Evolutionary conservation across 1,140 invertebrate genomes (phyloP).

Genomic region (Drosophila guanche): DNA sequence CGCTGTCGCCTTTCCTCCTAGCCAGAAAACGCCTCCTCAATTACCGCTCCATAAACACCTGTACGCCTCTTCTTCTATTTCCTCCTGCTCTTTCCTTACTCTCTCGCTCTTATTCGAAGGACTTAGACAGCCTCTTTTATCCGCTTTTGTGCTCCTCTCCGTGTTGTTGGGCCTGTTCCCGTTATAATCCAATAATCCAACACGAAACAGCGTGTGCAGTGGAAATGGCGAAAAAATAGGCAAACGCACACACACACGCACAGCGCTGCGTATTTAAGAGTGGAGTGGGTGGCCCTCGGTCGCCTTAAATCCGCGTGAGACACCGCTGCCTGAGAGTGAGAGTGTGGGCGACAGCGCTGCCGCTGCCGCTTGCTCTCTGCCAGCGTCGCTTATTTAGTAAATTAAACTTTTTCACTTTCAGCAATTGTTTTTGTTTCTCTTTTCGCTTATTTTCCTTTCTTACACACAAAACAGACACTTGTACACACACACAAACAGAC

Average conservation of each 20-base stretch:
- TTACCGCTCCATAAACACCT: no score
- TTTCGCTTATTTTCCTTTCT: constrained; percentile 41
- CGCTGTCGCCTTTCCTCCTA: no score
- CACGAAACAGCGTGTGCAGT: constrained; percentile 75
- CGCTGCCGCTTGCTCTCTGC: background rate
- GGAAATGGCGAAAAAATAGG: constrained; percentile 74
- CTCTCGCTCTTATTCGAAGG: no score
- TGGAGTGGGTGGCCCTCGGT: no score
- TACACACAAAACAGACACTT: constrained; percentile 1
- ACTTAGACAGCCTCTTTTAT: constrained; percentile 44
- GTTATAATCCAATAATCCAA: constrained; percentile 81
- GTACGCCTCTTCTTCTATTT: no score
- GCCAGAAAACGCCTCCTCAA: no score
- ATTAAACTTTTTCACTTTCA: constrained; percentile 80
- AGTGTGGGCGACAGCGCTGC: constrained; percentile 17
- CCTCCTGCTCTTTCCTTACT: no score
- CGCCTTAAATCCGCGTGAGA: no score
- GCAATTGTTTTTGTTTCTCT: constrained; percentile 53
- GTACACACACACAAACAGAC: no score
- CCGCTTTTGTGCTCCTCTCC: constrained; percentile 17
- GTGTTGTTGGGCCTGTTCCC: constrained; percentile 46
- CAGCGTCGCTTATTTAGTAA: constrained; percentile 67
- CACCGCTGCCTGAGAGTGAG: constrained; percentile 32
- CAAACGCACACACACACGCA: constrained; percentile 46
- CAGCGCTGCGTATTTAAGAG: constrained; percentile 5